These are phyloP conservation scores for Rynchops niger DNA, from an alignment of 2,113 vertebrate genomes.

Conservation along the genomic window DNA sequence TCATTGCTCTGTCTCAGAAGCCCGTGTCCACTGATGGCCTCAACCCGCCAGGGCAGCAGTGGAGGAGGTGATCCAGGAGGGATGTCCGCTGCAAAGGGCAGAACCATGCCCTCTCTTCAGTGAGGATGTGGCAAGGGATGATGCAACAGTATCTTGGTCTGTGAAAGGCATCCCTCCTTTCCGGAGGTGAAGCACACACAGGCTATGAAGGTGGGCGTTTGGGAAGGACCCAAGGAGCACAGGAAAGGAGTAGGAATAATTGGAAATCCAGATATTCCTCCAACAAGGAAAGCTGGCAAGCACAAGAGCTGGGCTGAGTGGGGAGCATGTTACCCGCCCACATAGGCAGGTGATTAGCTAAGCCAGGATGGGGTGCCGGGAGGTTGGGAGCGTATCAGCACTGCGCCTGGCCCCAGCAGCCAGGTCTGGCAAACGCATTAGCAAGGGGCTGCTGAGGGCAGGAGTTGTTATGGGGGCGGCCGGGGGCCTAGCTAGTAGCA, in stretches of 20 bases:
- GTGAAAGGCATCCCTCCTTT: background rate
- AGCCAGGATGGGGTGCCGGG: background rate
- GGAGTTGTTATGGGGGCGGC: fast-evolving
- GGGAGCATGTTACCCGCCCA: background rate
- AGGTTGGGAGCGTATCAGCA: background rate
- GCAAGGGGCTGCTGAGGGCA: background rate
- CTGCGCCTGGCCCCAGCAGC: background rate
- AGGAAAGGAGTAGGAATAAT: background rate
- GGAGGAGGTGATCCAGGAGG: background rate
- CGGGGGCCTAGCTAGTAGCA: background rate
- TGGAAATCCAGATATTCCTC: constrained; percentile 14
- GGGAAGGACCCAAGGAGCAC: background rate
- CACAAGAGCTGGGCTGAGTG: background rate
- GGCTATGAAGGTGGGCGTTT: background rate
- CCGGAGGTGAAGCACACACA: background rate
- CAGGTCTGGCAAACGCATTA: background rate
- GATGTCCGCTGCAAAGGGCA: background rate
- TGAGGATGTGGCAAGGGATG: background rate
- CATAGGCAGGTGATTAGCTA: background rate
- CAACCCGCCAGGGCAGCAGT: background rate
- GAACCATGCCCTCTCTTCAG: background rate
- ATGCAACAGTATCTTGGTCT: background rate
- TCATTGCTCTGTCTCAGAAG: background rate
- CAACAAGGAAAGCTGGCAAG: background rate
- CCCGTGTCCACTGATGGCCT: background rate